Base-by-base conservation (phyloP, 2,888 invertebrate species). In the Drosophila kuntzei region DNA sequence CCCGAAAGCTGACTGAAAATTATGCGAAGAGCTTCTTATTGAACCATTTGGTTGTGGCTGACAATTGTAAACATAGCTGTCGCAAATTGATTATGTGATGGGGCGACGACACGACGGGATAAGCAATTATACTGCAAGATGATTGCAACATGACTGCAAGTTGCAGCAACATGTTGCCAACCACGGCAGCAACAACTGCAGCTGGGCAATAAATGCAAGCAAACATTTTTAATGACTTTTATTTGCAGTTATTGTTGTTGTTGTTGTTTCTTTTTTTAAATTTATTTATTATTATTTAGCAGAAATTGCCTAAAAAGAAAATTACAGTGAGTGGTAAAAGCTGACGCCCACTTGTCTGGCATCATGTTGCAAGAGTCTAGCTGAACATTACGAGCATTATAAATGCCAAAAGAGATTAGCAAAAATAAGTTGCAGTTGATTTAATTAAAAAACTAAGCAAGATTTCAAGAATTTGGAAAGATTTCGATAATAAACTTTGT, bases 161-260 rank as follows among this genome's bases (percentile, higher is more conserved):
- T 67, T 81, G 79, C 67, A 32, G 79, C 79, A 79, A 71, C 81
- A 68, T 78, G 79, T 78, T 78, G 81, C 65, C 59, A 70, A 61
- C 71, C 6, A 25, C 57, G 8, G 32, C 59, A 55, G 29, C 46
- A 60, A 58, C 69, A 61, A 46, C 49, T 22, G 32, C 36, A 44
- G 29, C 60, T 59, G 54, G 34, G 64, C 49, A 32, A 66, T 71
- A 63, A 69, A 41, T 79, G 71, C 77, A 74, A 67, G 74, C 46
- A 63, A 74, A 68, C 63, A 65, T 77, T 68, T 79, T 80, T 74
- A 74, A 74, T 80, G 74, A 67, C 55, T 71, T 66, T 68, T 69
- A 65, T 74, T 73, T 65, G 61, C 27, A 46, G 37, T 27, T 44
- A n/a, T 20, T 27, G 41, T 8, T 37, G 39, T 62, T 63, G 43